Base-by-base conservation (phyloP, 1,140 invertebrate species). In the Hermatobates lingyangjiaoensis region DNA sequence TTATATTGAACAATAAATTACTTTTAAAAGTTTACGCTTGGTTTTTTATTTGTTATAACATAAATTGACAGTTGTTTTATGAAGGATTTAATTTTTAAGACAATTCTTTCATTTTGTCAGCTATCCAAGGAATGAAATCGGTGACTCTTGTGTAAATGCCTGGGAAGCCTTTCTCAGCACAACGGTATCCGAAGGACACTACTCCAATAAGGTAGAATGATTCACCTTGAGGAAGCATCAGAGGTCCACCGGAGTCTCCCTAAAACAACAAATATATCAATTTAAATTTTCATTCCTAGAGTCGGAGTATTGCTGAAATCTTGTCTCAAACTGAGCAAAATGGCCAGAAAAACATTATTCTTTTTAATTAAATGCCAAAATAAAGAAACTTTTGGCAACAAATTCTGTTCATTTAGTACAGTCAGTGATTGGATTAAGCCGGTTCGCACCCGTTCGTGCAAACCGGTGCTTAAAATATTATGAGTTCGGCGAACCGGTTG, bases 161-260 rank as follows among this genome's bases (percentile, higher is more conserved):
- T 7, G 87, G 76, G 61, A 74, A 77, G 54, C 79, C 76, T 44
- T 74, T 65, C 64, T 79, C 72, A 50, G 82, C 85, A 63, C 85
- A 87, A 61, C 72, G 68, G 40, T 70, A 74, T 0, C 83, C 83
- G 56, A 76, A 86, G 14, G 81, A 85, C 0, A 85, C 80, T 0
- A 87, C 70, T 1, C 83, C 84, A 50, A 83, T 74, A 44, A 74
- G 63, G 53, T 78, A 76, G 58, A 67, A 80, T 23, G 28, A 42
- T 20, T 61, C 59, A 7, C 64, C 61, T 5, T 66, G 63, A 23
- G 68, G 69, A 21, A 66, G 62, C 80, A 89, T 85, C 3, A 90
- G 60, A 0, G 87, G 84, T 20, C 87, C 87, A 5, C 86, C 86
- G 27, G 83, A 88, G 64, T 90, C 87, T 20, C 86, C 86, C 71